These are phyloP conservation scores for Morus bassanus DNA, from an alignment of 2,797 vertebrate genomes.

Conservation along the genomic window DNA sequence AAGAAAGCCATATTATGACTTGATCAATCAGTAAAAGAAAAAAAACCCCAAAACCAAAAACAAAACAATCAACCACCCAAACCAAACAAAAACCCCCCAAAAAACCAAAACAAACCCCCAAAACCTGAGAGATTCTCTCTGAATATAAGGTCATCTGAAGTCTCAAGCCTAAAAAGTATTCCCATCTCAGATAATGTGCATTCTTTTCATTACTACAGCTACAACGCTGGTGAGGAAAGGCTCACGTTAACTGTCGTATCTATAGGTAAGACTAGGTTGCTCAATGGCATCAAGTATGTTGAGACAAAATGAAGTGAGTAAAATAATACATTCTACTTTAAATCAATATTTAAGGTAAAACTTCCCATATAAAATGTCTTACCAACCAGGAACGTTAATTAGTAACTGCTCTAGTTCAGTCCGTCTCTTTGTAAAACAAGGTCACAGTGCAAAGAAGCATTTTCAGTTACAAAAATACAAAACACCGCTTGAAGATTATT, in stretches of 20 bases:
- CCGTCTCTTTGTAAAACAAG: background rate
- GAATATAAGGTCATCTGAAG: background rate
- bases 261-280: background rate
- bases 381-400: background rate
- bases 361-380: background rate
- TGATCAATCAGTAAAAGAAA: background rate
- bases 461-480: background rate
- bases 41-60: background rate
- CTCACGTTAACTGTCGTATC: background rate
- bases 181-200: background rate
- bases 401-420: background rate
- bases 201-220: background rate
- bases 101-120: background rate
- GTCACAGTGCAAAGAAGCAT: background rate
- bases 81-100: background rate
- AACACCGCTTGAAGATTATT: background rate
- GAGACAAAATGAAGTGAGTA: background rate
- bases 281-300: background rate
- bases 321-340: background rate
- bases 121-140: background rate
- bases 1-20: background rate
- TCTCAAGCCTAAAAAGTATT: background rate
- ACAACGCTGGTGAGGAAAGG: background rate
- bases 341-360: background rate
- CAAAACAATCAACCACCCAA: background rate